These are phyloP conservation scores for Gorsachius magnificus DNA, from an alignment of 2,797 vertebrate genomes.

Conservation along the genomic window DNA sequence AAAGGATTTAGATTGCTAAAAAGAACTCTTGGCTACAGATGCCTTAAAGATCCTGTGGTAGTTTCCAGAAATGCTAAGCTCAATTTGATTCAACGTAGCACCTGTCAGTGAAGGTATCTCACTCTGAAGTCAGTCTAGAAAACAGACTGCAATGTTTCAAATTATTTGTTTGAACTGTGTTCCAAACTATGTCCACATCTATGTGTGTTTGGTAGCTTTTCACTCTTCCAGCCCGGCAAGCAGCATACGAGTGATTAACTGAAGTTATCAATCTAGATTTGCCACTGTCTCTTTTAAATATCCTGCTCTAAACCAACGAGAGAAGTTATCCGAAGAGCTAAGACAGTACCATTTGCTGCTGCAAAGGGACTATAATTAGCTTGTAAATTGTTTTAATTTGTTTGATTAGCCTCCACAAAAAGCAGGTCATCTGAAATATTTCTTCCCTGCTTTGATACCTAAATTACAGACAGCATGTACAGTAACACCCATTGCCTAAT, in stretches of 20 bases:
- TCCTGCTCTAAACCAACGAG: neutral
- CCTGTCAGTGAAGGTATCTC: neutral
- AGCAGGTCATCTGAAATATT: conserved; percentile 38
- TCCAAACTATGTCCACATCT: neutral
- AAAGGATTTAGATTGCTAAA: neutral
- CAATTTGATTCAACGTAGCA: neutral
- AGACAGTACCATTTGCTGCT: neutral
- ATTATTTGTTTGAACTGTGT: neutral
- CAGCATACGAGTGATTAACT: neutral
- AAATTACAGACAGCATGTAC: conserved; percentile 12
- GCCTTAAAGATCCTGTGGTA: neutral
- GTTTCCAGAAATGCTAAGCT: neutral
- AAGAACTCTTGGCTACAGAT: neutral
- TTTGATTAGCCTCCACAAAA: conserved; percentile 44
- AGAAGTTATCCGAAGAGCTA: neutral
- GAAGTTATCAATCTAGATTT: neutral
- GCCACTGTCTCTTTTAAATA: neutral
- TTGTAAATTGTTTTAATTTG: conserved; percentile 30
- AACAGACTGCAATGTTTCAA: neutral
- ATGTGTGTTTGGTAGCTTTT: neutral
- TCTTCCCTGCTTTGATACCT: conserved; percentile 17
- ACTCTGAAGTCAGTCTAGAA: neutral
- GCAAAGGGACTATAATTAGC: neutral
- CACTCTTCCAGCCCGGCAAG: neutral
- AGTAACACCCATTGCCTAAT: neutral